Conservation (phyloP, 2,113 vertebrate species). For the Meriones unguiculatus region DNA sequence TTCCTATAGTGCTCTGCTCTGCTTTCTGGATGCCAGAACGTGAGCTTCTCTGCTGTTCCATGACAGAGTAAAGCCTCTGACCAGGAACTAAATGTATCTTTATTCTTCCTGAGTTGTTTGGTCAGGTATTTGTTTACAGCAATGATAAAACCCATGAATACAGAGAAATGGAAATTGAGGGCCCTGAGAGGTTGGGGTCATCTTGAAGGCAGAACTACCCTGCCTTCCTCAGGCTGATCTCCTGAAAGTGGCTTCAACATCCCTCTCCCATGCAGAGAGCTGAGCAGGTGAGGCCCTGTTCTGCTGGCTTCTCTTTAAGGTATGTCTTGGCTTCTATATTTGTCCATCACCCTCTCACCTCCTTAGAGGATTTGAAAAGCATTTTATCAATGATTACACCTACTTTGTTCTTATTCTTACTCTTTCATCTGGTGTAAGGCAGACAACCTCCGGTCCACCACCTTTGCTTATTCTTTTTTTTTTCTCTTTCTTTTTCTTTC, state of each 20-base stretch:
- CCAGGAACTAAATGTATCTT: neutral
- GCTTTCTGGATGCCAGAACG: neutral
- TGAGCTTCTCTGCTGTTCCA: neutral
- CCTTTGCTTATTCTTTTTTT: no score
- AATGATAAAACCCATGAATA: neutral
- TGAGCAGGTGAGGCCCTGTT: neutral
- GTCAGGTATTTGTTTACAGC: neutral
- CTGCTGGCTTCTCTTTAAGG: neutral
- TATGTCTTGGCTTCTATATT: neutral
- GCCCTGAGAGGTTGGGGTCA: neutral
- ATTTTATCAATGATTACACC: no score
- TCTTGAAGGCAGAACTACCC: neutral
- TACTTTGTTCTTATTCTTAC: neutral
- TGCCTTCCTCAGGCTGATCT: neutral
- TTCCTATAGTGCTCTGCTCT: neutral
- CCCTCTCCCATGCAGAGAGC: neutral
- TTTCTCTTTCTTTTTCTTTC: no score
- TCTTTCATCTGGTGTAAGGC: no score
- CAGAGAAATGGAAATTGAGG: neutral
- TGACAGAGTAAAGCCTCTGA: neutral
- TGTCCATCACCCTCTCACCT: neutral
- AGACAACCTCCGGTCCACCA: neutral
- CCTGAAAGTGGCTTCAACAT: neutral
- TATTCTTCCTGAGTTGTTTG: neutral
- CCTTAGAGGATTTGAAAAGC: neutral